phyloP scores from a whole-genome alignment of 2,113 vertebrate genomes.

The Tylochromis polylepis region DNA sequence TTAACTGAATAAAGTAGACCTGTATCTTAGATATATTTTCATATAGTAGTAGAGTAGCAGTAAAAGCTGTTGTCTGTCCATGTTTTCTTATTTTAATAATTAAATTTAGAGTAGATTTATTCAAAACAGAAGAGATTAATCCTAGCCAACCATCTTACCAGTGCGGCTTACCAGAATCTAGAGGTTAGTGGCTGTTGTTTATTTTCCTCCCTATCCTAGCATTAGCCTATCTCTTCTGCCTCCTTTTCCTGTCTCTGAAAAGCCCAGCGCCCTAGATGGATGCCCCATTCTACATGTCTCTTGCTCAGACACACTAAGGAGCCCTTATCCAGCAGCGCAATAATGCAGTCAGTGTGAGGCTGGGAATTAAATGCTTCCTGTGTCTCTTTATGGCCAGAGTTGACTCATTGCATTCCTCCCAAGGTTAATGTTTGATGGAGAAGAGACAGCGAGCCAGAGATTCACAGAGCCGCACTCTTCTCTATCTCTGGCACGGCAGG shows the following conservation, averaged over 20 bases:
- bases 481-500: slow-evolving; percentile 43
- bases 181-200: neutral
- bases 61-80: neutral
- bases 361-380: slow-evolving; percentile 70
- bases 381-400: slow-evolving; percentile 65
- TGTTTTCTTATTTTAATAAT: neutral
- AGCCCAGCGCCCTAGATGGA: slow-evolving; percentile 38
- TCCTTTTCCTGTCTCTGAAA: slow-evolving; percentile 56
- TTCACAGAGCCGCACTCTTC: slow-evolving; percentile 62
- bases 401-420: slow-evolving; percentile 67
- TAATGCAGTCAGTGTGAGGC: slow-evolving; percentile 71
- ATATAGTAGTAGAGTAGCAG: neutral
- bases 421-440: slow-evolving; percentile 69
- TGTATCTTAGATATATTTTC: neutral
- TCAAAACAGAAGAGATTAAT: neutral
- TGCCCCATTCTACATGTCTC: slow-evolving; percentile 48
- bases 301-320: slow-evolving; percentile 53
- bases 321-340: slow-evolving; percentile 62
- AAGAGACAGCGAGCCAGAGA: slow-evolving; percentile 57
- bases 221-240: neutral
- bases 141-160: neutral
- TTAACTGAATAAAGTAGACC: neutral
- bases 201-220: neutral
- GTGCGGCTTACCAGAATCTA: neutral
- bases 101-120: neutral